Base-by-base conservation (phyloP, 1,140 invertebrate genomes). In the Anthonomus grandis region DNA sequence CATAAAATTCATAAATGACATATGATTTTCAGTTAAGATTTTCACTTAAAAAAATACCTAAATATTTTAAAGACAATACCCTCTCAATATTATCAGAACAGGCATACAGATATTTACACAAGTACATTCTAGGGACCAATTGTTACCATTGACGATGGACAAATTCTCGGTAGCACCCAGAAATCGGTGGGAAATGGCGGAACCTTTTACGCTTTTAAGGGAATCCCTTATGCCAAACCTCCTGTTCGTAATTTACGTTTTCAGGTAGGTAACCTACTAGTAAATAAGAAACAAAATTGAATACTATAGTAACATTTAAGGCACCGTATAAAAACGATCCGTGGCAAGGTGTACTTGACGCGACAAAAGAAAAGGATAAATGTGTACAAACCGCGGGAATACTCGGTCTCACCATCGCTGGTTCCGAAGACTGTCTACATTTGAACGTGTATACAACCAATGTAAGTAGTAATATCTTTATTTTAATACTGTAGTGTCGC, bases 341-440 rank as follows among this genome's bases (percentile, higher is more conserved):
- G 17, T 63, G 62, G 62, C 36, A 13, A n/a, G 58, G 54, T 15
- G 17, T 51, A 23, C 27, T 59, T 4, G 41, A 63, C 41, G 57
- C 57, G 3, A 60, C 62, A 12, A 4, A 53, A 38, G 54, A 59
- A 39, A 41, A 19, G 23, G 31, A 48, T 15, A 18, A 51, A 42
- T 63, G 62, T 37, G 48, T 55, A 8, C 24, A 48, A 37, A 36
- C 24, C 10, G 10, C 56, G n/a, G 41, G 54, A 12, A 27, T 56
- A 27, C 23, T 49, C 8, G 48, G 46, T 17, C 17, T 52, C 8
- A 31, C 56, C 18, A 52, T 53, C n/a, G 18, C 34, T 3, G 61
- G 61, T 4, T 63, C 57, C 24, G 61, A 63, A 53, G 57, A 63
- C 24, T 63, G 61, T 23, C 42, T 63, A 13, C 55, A 59, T 19